A percentile compares a stretch with the other conserved stretches of the same genome.
These are phyloP conservation scores for Bellardia bayeri DNA, from an alignment of 2,888 invertebrate species.

Conservation along the genomic window DNA sequence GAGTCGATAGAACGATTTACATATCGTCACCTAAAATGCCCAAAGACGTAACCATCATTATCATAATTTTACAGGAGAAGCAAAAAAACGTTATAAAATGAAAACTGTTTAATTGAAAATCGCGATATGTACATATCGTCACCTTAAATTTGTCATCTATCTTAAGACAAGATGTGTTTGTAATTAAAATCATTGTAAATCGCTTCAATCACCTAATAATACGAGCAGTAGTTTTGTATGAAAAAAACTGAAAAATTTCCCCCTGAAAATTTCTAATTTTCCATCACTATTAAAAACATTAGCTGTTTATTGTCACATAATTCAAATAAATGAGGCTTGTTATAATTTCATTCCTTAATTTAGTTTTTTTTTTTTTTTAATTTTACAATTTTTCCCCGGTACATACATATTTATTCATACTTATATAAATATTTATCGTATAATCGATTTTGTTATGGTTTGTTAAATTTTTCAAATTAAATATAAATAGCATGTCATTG, in stretches of 20 bases:
- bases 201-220: not conserved
- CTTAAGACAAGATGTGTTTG: too few relatives aligned
- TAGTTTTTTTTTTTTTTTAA: not conserved
- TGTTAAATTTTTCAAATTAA: slow-evolving; percentile 57
- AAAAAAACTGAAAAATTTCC: too few relatives aligned
- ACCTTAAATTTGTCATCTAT: too few relatives aligned
- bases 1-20: too few relatives aligned
- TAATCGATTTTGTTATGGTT: slow-evolving; percentile 65
- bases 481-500: slow-evolving; percentile 22
- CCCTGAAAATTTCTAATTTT: not conserved
- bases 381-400: not conserved
- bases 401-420: not conserved
- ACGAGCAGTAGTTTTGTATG: too few relatives aligned
- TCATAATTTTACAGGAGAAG: too few relatives aligned
- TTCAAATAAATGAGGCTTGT: slow-evolving; percentile 56
- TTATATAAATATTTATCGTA: slow-evolving; percentile 8
- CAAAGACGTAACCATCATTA: too few relatives aligned
- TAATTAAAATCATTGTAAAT: too few relatives aligned
- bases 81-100: too few relatives aligned
- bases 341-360: slow-evolving; percentile 41
- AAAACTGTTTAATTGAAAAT: too few relatives aligned
- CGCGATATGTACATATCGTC: too few relatives aligned
- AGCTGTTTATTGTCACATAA: slow-evolving; percentile 55
- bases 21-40: too few relatives aligned
- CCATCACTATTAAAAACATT: slow-evolving; percentile 4